Base-by-base conservation (phyloP, 2,113 vertebrate genomes). In the Lepus europaeus region DNA sequence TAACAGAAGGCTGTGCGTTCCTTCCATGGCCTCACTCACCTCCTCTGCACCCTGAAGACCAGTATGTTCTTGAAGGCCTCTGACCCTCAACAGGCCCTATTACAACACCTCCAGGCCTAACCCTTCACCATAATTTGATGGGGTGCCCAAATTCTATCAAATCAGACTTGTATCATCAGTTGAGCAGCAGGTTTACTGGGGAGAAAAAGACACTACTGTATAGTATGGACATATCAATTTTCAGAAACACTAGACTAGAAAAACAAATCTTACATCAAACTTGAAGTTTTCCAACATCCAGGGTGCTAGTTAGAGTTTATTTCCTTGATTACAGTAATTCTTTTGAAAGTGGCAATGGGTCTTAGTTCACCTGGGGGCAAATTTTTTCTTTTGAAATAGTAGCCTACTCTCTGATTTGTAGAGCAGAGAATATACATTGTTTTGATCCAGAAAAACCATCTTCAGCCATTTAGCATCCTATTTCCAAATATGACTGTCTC, bases 251-350 rank as follows among this genome's bases (percentile, higher is more conserved):
- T 78, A 95, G 76, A 79, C 79, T 92, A 88, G 78, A 64, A 80
- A 39, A 69, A 73, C 6, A 81, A 49, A 33, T 19, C 51, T 95
- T 77, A 45, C 61, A 64, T 85, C 68, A 88, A 31, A 86, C 79
- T 74, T 88, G 20, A 74, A 78, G 93, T 81, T 53, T 93, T 92
- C 59, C 39, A 31, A 33, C 45, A 45, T 81, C 77, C 33, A 59
- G 72, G 68, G 36, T 84, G 49, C 29, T 56, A 33, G 29, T 10
- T 56, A 87, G 80, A 72, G 69, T 27, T n/a, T 33, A 5, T 82
- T 93, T 89, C 51, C 81, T 68, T 93, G 68, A 92, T 93, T 25
- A 90, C 17, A 92, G 90, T 92, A 39, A 95, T 93, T 94, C 61
- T 93, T 51, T 39, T 17, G 19, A 68, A 87, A 91, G 66, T 80